Conservation (phyloP, 2,888 invertebrate species). For the Metallyticus violacea region DNA sequence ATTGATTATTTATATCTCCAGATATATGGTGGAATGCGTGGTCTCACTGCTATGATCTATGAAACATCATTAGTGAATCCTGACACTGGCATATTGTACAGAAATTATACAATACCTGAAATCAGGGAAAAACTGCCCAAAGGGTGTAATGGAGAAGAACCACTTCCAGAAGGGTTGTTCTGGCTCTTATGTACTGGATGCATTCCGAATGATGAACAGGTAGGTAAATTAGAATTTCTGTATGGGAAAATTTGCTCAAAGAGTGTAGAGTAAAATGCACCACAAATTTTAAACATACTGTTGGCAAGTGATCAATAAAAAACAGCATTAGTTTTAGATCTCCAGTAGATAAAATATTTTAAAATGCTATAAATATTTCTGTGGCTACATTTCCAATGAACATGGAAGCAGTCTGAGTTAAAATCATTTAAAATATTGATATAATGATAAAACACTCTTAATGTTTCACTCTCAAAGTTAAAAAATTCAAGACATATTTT, state of each 20-base stretch:
- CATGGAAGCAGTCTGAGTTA: no score
- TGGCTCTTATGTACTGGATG: constrained; percentile 90
- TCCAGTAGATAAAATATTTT: no score
- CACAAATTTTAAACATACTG: background rate
- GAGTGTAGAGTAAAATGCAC: no score
- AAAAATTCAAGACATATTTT: no score
- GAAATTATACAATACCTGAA: constrained; percentile 89
- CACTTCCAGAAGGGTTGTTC: constrained; percentile 90
- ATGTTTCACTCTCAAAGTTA: no score
- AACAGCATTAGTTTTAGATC: no score
- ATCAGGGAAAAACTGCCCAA: constrained; percentile 84
- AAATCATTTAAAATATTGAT: no score
- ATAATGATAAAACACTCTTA: no score
- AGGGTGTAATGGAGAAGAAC: constrained; percentile 68
- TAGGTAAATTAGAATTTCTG: constrained; percentile 30
- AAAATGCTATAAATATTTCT: no score
- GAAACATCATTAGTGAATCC: constrained; percentile 93
- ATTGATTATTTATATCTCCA: constrained; percentile 23
- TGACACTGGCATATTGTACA: constrained; percentile 92
- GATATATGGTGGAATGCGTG: constrained; percentile 86
- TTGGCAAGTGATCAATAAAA: no score
- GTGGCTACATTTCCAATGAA: no score
- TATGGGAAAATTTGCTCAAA: background rate
- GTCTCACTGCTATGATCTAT: constrained; percentile 89
- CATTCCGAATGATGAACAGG: constrained; percentile 77